Conservation (phyloP, 2,797 vertebrate genomes). For the Gallinago stenura region DNA sequence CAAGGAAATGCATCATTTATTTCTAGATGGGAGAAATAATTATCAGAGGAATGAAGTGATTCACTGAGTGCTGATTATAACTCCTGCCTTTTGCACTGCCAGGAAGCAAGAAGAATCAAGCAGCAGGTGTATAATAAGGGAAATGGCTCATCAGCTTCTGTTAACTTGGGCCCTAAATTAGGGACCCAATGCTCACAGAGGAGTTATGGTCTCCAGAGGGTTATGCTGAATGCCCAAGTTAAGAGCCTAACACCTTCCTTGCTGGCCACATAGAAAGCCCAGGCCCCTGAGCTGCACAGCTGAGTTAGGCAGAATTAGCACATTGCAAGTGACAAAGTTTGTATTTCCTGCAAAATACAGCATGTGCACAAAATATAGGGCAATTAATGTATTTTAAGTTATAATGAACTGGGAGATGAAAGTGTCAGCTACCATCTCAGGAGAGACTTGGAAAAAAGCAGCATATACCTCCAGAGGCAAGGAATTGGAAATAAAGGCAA, state of each 20-base stretch:
- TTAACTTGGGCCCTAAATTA: not conserved
- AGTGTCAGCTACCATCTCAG: not conserved
- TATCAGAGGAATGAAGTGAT: slow-evolving; percentile 11
- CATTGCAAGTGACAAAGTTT: not conserved
- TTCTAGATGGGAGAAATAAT: slow-evolving; percentile 18
- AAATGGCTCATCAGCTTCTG: not conserved
- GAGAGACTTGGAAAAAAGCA: not conserved
- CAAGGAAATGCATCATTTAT: not conserved
- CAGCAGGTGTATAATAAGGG: not conserved
- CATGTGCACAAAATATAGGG: not conserved
- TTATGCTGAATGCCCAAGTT: not conserved
- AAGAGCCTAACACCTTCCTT: not conserved
- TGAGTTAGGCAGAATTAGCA: not conserved
- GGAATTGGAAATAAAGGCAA: not conserved
- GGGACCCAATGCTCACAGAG: not conserved
- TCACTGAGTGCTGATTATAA: not conserved
- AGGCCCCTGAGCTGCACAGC: not conserved
- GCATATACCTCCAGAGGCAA: not conserved
- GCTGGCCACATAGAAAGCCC: not conserved
- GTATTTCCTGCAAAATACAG: not conserved
- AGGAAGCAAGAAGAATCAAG: not conserved
- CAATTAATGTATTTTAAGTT: not conserved
- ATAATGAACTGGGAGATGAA: not conserved
- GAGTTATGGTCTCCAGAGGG: not conserved
- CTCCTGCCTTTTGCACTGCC: not conserved